Base-by-base conservation (phyloP, 2,113 vertebrate genomes). In the Gavialis gangeticus region DNA sequence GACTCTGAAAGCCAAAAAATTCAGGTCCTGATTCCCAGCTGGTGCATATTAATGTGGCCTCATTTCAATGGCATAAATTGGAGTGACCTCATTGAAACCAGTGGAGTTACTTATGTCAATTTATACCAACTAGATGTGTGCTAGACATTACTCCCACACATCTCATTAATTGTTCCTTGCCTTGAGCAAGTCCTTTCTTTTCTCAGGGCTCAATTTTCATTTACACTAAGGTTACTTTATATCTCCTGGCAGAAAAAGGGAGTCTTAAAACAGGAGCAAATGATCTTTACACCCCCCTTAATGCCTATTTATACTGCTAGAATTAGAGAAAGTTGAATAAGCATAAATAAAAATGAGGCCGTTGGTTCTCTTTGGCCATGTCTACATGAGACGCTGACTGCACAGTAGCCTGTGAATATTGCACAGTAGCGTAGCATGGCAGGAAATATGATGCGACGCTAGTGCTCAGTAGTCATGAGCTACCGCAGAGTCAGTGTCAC, bases 121-220 rank as follows among this genome's bases (percentile, higher is more conserved):
- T 37, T 71, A 37, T 12, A 1, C 60, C 63, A 5, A 55, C 84
- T 77, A 25, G 30, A 60, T 90, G 67, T 84, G 83, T 85, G 1
- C 0, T 8, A 57, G 34, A 13, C 24, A 81, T 6, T 88, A 0
- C 30, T 84, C 55, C 37, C 18, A 67, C 83, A 24, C 37, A 79
- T 87, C 56, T 63, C 90, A 63, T 85, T 91, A 71, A 94, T 93
- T 94, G 91, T 22, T 93, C 79, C 83, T n/a, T 79, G 59, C 79
- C 80, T 3, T 12, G 37, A 90, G 90, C 88, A 94, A 19, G 67
- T 85, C 82, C 77, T 95, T 79, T 60, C 63, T 91, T 67, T 83
- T 81, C 30, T 91, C 19, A 28, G 69, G 54, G 62, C 82, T 94
- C 87, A 73, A 91, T 81, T 95, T 76, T 93, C 60, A 79, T 94